phyloP scores from a whole-genome alignment of 2,888 invertebrate species.

The Eudasyphora cyanicolor region DNA sequence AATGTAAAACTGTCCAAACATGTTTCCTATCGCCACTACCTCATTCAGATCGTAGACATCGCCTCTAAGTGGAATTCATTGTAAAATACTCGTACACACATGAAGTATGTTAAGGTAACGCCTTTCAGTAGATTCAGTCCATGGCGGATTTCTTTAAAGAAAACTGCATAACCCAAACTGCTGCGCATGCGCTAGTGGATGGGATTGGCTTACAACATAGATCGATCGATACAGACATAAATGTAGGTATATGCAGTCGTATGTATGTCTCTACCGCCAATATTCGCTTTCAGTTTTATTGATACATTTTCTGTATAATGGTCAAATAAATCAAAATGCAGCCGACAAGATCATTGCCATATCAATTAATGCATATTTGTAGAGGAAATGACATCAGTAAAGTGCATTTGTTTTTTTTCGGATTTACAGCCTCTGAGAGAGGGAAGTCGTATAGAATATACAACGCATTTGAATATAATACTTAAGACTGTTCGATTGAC shows the following conservation, averaged over 20 bases:
- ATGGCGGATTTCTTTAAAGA: neutral
- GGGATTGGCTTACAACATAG: too few relatives aligned
- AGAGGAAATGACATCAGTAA: constrained; percentile 33
- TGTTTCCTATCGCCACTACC: constrained; percentile 1
- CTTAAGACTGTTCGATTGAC: too few relatives aligned
- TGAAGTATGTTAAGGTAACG: constrained; percentile 60
- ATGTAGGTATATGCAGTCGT: neutral
- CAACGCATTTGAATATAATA: constrained; percentile 3
- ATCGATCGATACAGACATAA: neutral
- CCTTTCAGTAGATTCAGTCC: constrained; percentile 44
- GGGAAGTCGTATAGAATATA: neutral
- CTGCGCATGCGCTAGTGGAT: neutral
- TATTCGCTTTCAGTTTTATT: constrained; percentile 34
- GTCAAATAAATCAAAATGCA: constrained; percentile 53
- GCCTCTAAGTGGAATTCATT: constrained; percentile 22
- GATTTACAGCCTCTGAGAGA: neutral
- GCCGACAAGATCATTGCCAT: constrained; percentile 62
- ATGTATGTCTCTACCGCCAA: too few relatives aligned
- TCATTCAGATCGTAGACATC: neutral
- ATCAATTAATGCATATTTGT: constrained; percentile 44
- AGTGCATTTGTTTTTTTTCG: constrained; percentile 24
- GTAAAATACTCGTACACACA: constrained; percentile 26
- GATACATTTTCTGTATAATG: constrained; percentile 8
- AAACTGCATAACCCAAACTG: neutral
- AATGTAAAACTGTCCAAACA: neutral